phyloP scores from a whole-genome alignment of 2,113 vertebrate genomes.

The Ctenodactylus gundi region DNA sequence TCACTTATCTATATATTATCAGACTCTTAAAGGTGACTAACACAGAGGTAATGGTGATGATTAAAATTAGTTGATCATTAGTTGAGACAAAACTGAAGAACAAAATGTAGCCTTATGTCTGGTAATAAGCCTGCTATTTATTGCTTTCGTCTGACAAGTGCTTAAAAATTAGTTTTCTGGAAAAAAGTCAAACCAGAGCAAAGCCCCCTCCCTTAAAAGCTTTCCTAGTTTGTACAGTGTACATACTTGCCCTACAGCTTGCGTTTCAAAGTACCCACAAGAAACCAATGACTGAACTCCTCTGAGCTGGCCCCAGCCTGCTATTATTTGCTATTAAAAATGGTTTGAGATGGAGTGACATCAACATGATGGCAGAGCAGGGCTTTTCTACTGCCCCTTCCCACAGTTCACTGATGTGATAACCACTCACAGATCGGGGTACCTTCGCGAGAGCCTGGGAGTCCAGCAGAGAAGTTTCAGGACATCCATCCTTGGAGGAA shows the following conservation, averaged over 20 bases:
- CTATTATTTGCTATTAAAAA: not conserved
- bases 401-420: not conserved
- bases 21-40: not conserved
- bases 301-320: not conserved
- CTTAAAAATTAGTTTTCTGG: not conserved
- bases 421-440: not conserved
- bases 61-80: not conserved
- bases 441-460: not conserved
- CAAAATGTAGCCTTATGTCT: not conserved
- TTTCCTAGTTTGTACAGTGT: not conserved
- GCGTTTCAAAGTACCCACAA: not conserved
- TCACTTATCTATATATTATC: not conserved
- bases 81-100: too few species aligned
- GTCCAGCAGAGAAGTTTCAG: not conserved
- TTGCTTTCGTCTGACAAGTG: not conserved
- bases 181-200: not conserved
- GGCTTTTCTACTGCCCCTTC: not conserved
- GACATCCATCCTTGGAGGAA: too few species aligned
- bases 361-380: not conserved
- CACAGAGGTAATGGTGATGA: not conserved
- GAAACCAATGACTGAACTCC: not conserved
- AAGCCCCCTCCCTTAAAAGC: not conserved
- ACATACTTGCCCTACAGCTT: not conserved
- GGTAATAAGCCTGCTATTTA: not conserved
- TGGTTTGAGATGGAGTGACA: not conserved